Percentiles rank a stretch among this genome's conserved stretches.
phyloP scores from a whole-genome alignment of 2,113 vertebrate genomes.

The Puma concolor region DNA sequence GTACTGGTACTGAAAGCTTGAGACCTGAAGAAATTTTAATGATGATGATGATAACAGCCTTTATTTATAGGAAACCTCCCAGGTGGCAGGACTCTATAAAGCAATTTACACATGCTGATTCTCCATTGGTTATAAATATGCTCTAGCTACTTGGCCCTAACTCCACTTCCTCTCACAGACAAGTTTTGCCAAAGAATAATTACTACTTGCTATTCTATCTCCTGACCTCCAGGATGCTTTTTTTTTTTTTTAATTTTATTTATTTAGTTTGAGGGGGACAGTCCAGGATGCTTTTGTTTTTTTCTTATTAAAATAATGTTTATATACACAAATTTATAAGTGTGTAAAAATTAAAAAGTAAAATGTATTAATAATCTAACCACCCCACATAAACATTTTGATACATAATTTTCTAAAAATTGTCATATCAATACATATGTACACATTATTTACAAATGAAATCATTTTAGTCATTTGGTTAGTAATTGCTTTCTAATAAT shows the following conservation, averaged over 20 bases:
- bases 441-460: background rate
- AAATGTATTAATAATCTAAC: background rate
- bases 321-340: background rate
- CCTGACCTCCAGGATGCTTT: background rate
- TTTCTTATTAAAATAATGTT: background rate
- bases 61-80: background rate
- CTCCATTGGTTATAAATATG: background rate
- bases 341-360: background rate
- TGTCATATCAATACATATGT: background rate
- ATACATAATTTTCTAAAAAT: background rate
- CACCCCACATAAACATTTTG: background rate
- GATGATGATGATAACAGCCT: background rate
- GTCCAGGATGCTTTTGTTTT: background rate
- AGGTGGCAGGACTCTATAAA: background rate
- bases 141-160: background rate
- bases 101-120: background rate
- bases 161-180: background rate
- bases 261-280: no score
- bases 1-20: background rate
- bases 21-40: background rate
- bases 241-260: background rate
- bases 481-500: conserved; percentile 24
- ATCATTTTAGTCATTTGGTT: background rate
- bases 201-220: background rate
- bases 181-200: conserved; percentile 21